Conservation (phyloP, 2,113 vertebrate species). For the Tetraodon nigroviridis region DNA sequence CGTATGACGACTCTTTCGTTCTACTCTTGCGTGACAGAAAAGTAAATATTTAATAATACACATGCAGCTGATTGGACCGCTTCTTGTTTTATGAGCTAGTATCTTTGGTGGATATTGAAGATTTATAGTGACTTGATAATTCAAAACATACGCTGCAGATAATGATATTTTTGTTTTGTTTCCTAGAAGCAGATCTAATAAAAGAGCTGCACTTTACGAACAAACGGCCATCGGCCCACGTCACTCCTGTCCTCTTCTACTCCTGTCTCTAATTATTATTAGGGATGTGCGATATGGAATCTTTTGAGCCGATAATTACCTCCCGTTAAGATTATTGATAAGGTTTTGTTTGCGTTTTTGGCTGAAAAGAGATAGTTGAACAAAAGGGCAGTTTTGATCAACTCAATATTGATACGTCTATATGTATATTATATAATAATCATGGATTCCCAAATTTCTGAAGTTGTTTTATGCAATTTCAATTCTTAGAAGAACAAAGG, state of each 20-base stretch:
- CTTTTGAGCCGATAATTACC: constrained; percentile 2
- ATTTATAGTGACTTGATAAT: constrained; percentile 35
- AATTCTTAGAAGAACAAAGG: neutral
- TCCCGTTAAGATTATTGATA: no score
- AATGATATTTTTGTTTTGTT: constrained; percentile 19
- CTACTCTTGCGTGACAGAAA: constrained; percentile 15
- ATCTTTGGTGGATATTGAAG: constrained; percentile 6
- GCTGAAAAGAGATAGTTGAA: no score
- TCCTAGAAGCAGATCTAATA: constrained; percentile 30
- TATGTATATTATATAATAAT: no score
- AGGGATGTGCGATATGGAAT: constrained; percentile 28
- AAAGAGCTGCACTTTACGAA: constrained; percentile 19
- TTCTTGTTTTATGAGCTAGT: constrained; percentile 33
- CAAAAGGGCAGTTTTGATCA: no score
- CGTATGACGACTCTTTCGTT: constrained; percentile 18
- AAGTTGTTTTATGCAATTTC: no score
- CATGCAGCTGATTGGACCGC: constrained; percentile 8
- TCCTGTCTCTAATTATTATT: constrained; percentile 20
- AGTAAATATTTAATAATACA: constrained; percentile 56
- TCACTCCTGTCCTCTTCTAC: constrained; percentile 16
- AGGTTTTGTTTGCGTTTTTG: no score
- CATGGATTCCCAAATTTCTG: no score
- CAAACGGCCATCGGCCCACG: constrained; percentile 25
- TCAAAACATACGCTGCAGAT: constrained; percentile 23
- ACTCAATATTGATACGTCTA: no score